Evolutionary conservation across 2,888 invertebrate genomes (phyloP), one percentile per base, ranked within the genome.

Genomic region (Alviniconcha strummeri): DNA sequence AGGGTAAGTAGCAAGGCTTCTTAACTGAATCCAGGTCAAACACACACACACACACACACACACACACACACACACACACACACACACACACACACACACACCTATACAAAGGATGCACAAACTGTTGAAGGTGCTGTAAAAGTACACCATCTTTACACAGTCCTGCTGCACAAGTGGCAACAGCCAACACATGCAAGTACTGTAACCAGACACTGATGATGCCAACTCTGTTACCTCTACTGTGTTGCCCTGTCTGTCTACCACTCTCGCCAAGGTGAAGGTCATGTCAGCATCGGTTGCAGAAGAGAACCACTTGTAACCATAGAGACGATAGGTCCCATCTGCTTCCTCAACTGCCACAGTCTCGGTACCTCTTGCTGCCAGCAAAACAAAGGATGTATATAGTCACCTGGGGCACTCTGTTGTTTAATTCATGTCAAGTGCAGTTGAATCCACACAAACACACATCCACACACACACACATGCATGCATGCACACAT

Each of bases 281-380:
- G 95, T 92, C 90, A 95, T 94, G 89, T 95, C 94, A 6, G 95
- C 93, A 91, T 95, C 95, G 13, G 95, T 94, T 17, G 95, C 95
- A 4, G 95, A 95, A 69, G 95, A 94, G 91, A 95, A 95, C 95
- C 95, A 95, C 90, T 95, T 95, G 92, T 95, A 95, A 15, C 95
- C 95, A 90, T 94, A 93, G 7, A 95, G 92, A 52, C 88, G 92
- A 89, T 93, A 94, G 64, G 88, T 88, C 54, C 94, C 94, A 87
- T 94, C 93, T 4, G 85, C 67, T 80, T 93, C 91, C 5, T 91
- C 92, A 11, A 94, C 89, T 5, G 95, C 95, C 8, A 94, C 80
- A 0, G 95, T 95, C 88, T 95, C 95, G 54, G 95, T 95, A 9
- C 94, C 95, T 84, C 91, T 91, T 6, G 94, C 94, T 94, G 84